phyloP scores from a whole-genome alignment of 2,888 invertebrate genomes.

The Tuta absoluta region DNA sequence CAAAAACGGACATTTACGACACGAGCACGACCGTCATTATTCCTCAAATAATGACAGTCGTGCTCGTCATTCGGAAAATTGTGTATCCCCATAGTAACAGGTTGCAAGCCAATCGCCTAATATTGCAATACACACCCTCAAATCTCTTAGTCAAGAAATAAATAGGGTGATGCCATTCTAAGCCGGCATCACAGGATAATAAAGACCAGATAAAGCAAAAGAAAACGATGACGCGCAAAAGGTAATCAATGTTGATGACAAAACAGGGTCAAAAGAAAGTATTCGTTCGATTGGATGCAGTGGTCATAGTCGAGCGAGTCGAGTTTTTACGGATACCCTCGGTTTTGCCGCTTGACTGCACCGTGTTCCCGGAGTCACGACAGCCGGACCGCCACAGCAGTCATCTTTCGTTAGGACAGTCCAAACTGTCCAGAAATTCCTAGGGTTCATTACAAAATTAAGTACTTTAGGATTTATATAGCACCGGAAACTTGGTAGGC shows the following conservation, averaged over 20 bases:
- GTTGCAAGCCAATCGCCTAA: too few species aligned
- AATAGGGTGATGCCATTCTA: too few species aligned
- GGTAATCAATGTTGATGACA: background rate
- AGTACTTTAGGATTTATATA: background rate
- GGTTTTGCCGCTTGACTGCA: constrained; percentile 57
- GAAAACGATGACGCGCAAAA: background rate
- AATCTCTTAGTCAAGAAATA: too few species aligned
- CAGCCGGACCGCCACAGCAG: constrained; percentile 60
- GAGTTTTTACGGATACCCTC: constrained; percentile 69
- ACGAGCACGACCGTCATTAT: too few species aligned
- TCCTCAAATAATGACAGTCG: too few species aligned
- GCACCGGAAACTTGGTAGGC: too few species aligned
- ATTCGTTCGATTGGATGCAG: constrained; percentile 38
- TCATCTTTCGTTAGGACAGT: constrained; percentile 33
- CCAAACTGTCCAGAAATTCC: constrained; percentile 32
- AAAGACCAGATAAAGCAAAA: background rate
- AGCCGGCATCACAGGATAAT: background rate
- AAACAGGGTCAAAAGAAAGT: constrained; percentile 27
- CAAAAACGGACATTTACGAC: too few species aligned
- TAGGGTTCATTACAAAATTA: constrained; percentile 19
- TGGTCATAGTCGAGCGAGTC: constrained; percentile 61
- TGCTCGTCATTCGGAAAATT: too few species aligned
- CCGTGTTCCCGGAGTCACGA: constrained; percentile 60
- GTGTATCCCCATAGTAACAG: too few species aligned
- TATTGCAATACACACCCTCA: too few species aligned